Evolutionary conservation across 2,888 invertebrate species (phyloP).

Genomic region (Microctonus aethiopoides): DNA sequence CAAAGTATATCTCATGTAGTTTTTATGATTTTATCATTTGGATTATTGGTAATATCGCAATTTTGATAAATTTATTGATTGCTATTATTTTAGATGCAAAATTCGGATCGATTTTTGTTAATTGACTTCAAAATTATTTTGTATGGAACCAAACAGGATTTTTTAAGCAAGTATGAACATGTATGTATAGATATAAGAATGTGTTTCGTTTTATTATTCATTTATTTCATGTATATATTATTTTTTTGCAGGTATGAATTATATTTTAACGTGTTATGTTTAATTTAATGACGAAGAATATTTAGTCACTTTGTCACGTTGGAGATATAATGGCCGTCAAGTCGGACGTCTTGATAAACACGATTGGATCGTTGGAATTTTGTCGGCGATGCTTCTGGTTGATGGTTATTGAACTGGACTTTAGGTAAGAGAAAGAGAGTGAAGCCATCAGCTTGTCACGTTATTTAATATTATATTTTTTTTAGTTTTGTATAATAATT

Average conservation of each 20-base stretch:
- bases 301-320: neutral
- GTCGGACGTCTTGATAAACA: neutral
- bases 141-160: no score
- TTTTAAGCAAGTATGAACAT: no score
- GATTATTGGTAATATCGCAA: neutral
- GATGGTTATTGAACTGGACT: slow-evolving; percentile 26
- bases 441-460: slow-evolving; percentile 5
- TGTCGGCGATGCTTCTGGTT: neutral
- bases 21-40: neutral
- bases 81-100: no score
- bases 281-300: neutral
- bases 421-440: slow-evolving; percentile 8
- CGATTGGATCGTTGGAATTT: neutral
- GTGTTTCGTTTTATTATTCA: no score
- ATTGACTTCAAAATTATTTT: no score
- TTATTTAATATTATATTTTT: neutral
- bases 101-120: no score
- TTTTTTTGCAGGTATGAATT: no score
- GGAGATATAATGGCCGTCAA: neutral
- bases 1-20: neutral
- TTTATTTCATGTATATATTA: no score
- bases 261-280: no score
- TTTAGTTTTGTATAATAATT: neutral
- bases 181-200: no score
- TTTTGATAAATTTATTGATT: no score